Conservation (phyloP, 2,113 vertebrate species). For the Lophochroa leadbeateri region DNA sequence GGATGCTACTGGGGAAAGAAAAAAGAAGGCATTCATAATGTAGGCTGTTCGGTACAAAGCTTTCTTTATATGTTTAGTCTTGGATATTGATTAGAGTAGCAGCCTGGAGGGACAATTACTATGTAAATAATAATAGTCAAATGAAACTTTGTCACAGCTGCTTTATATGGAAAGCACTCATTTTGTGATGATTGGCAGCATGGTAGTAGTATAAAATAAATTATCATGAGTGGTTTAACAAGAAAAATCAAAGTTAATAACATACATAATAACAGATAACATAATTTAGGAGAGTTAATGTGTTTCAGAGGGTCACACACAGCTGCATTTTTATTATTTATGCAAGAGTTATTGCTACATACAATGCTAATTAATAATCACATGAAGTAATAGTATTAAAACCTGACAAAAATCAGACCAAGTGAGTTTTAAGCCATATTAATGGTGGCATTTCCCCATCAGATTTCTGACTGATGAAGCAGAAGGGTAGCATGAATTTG, state of each 20-base stretch:
- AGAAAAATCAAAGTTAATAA: slow-evolving; percentile 16
- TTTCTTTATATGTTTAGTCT: background rate
- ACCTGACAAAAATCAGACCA: slow-evolving; percentile 35
- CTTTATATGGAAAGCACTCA: background rate
- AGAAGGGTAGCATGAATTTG: background rate
- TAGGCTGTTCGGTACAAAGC: background rate
- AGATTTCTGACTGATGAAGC: slow-evolving; percentile 29
- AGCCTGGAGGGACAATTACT: background rate
- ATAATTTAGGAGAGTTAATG: background rate
- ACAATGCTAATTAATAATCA: slow-evolving; percentile 40
- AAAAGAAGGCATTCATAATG: background rate
- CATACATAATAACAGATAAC: background rate
- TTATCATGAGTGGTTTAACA: background rate
- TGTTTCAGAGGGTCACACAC: slow-evolving; percentile 1
- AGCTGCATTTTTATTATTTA: slow-evolving; percentile 26
- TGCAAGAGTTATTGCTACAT: background rate
- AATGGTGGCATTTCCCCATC: slow-evolving; percentile 2
- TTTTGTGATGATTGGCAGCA: background rate
- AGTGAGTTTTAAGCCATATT: slow-evolving; percentile 12
- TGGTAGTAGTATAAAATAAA: background rate
- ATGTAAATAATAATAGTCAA: background rate
- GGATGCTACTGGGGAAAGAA: background rate
- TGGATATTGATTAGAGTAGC: background rate
- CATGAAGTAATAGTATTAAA: slow-evolving; percentile 44
- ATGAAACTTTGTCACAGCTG: background rate